Evolutionary conservation across 2,113 vertebrate species (phyloP), one percentile per base, ranked within the genome.

Genomic region (Beaufortia kweichowensis): DNA sequence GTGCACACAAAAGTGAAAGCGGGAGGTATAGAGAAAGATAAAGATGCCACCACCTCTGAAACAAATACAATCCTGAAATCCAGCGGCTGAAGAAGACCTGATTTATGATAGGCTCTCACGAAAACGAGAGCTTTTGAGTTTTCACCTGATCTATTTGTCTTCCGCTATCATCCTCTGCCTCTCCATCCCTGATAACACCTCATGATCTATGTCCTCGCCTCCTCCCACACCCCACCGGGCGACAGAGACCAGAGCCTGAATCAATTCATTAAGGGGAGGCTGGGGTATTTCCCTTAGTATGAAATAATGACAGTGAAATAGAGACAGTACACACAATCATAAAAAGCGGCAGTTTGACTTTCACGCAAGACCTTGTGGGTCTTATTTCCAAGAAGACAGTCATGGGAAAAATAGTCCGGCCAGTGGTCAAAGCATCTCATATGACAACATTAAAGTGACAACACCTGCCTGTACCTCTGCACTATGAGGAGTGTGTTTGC

Each of bases 91-190:
- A 39, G 14, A 29, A 62, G 64, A 23, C 26, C 41, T 72, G 65
- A 64, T 82, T 76, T 82, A 53, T 33, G 61, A 60, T 1, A 31
- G 26, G 31, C 74, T 75, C 63, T 53, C 55, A 61, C 24, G 17
- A 79, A 48, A 41, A 60, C 56, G 43, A 8, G 26, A 56, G 72
- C 26, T 48, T 21, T 61, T n/a, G 57, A 43, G 66, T 33, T 55
- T 65, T 66, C 41, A 46, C 65, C 19, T 28, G 10, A 33, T n/a
- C 26, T 24, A 73, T 79, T 60, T 11, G 55, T 83, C 67, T 70
- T 19, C 55, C 6, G 17, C 71, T 48, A 59, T 78, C 59, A 63
- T 50, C 12, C 46, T 19, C 48, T 21, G 19, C 48, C 48, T 9
- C 48, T 21, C 7, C 57, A 39, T 7, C 15, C 11, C 28, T 61